Conservation (phyloP, 2,797 vertebrate species). For the Oceanodroma leucorhoa region DNA sequence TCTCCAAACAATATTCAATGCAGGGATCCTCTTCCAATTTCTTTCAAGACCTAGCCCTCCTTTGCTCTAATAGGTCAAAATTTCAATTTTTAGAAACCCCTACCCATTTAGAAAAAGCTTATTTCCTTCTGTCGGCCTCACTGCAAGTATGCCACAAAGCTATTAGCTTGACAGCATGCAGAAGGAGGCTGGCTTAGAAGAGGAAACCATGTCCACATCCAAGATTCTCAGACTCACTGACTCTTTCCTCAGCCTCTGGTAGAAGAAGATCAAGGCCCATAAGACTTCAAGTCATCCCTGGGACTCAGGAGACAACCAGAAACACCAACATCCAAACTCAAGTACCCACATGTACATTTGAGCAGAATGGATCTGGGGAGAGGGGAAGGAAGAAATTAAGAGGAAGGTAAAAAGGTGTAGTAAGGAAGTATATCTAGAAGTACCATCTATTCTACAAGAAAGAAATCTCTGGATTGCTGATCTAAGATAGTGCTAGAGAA, state of each 20-base stretch:
- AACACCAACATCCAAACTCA: neutral
- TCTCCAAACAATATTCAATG: neutral
- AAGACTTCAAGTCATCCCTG: neutral
- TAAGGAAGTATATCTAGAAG: neutral
- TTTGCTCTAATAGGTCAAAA: neutral
- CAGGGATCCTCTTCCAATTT: neutral
- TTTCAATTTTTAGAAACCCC: neutral
- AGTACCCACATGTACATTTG: fast-evolving
- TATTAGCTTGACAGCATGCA: neutral
- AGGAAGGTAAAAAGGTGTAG: neutral
- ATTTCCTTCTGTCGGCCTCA: neutral
- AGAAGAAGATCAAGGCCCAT: neutral
- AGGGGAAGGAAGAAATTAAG: neutral
- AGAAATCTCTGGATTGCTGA: neutral
- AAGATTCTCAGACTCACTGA: neutral
- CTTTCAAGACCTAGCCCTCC: neutral
- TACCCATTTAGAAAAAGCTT: neutral
- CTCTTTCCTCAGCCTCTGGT: neutral
- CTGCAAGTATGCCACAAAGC: neutral
- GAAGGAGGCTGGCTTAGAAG: neutral
- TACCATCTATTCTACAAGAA: neutral
- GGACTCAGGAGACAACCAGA: neutral
- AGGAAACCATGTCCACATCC: neutral
- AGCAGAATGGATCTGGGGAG: neutral
- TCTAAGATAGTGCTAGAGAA: neutral